Evolutionary conservation across 1,140 invertebrate species (phyloP), one percentile per base, ranked within the genome.

Genomic region (Apocrypta bakeri): DNA sequence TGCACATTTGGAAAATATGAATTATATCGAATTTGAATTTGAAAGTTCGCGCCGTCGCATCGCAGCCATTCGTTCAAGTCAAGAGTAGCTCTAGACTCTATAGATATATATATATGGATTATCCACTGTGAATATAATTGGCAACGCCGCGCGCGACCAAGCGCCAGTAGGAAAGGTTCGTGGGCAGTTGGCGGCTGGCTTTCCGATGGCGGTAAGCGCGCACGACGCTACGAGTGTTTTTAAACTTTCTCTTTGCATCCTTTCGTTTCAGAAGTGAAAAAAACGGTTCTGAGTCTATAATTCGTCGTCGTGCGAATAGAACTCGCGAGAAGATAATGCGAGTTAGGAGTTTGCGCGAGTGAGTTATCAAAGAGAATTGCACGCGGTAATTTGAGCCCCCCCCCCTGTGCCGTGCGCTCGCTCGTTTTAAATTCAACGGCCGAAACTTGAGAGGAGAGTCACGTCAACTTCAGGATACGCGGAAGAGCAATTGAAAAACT

Each of bases 401-500:
- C 37, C 29, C 31, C 25, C 31, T 31, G 21, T 21, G 8, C 48
- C 21, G 24, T 31, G 72, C 73, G 56, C 56, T 76, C 61, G 64
- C 33, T 9, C 75, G 74, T 81, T 90, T 88, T 81, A 87, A 90
- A 88, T 84, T 80, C 84, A 90, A 90, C 89, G 87, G 88, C 86
- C 76, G 78, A 29, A 84, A 83, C 25, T 79, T 61, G 83, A 71
- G 68, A 61, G n/a, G 64, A 21, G 17, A n/a, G 25, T 21, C 27
- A 31, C 12, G 48, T 48, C 37, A 14, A 69, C 48, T n/a, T 27
- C 1, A 72, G 64, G 64, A 14, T 69, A 75, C 74, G 40, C 37
- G 72, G 48, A 74, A 24, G 66, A 37, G 64, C 77, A 74, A 68
- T 40, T 64, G 64, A 64, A 73, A 81, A n/a, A 9, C 33, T 63